Evolutionary conservation across 2,888 invertebrate species (phyloP), one percentile per base, ranked within the genome.

Genomic region (Chalcosyrphus nemorum): DNA sequence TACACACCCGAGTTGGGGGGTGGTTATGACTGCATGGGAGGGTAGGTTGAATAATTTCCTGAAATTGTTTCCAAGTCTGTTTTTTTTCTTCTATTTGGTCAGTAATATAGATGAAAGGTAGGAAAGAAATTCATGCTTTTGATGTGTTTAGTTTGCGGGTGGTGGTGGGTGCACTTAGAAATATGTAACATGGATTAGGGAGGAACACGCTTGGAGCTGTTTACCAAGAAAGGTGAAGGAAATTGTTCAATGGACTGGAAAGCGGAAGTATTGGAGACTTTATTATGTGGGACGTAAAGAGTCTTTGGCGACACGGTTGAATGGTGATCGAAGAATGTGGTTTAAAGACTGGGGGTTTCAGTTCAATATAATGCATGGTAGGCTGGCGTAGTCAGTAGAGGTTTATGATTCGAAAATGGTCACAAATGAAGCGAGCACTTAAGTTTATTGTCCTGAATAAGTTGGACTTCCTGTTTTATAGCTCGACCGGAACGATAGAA

Each of bases 191-290:
- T 50, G 70, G 77, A 71, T 76, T 65, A 71, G 70, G 6, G 15
- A 11, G 5, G 24, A 29, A 54, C 70, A 54, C 38, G 29, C 45
- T 57, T 29, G 29, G 63, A 52, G 50, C 43, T 71, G 38, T 65
- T 57, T 71, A 63, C 38, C 29, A 13, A 52, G 27, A 43, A 52
- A 65, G 59, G 56, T 57, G 54, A 47, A 41, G 61, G 52, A n/a
- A 72, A 78, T 78, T 72, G 82, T 41, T 82, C 61, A 78, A 78
- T 82, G 78, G 78, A 19, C 47, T 78, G 70, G 54, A 82, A 78
- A 17, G 43, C 68, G 78, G 72, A 82, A 78, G 56, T 68, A 78
- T 50, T 50, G 50, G 24, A 41, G 29, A 35, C n/a, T 47, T 11
- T 19, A 29, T 15, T 11, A 54, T 17, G 47, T 24, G 17, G 13